A percentile compares a stretch with the other conserved stretches of the same genome.
These are phyloP conservation scores for Tachypleus tridentatus DNA, from an alignment of 1,140 invertebrate species.

Conservation along the genomic window DNA sequence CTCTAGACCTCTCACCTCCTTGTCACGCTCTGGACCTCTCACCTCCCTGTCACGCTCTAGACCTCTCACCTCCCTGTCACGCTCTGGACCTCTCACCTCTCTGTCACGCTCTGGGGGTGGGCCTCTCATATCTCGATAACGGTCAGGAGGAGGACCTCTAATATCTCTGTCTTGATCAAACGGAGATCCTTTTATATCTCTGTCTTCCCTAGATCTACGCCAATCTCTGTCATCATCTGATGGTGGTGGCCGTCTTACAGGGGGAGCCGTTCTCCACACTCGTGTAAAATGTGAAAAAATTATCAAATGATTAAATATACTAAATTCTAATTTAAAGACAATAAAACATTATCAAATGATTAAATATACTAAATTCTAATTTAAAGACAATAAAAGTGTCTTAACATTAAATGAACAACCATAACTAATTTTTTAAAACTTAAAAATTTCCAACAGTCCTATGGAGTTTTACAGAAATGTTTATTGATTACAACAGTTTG, in stretches of 20 bases:
- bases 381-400: too few relatives aligned
- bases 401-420: too few relatives aligned
- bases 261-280: neutral
- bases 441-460: too few relatives aligned
- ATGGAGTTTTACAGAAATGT: too few relatives aligned
- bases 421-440: too few relatives aligned
- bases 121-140: neutral
- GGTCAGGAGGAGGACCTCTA: neutral
- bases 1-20: conserved; percentile 5
- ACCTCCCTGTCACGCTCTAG: neutral
- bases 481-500: too few relatives aligned
- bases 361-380: too few relatives aligned
- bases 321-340: too few relatives aligned
- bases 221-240: neutral
- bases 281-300: too few relatives aligned
- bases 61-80: neutral
- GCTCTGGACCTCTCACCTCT: neutral
- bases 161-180: neutral
- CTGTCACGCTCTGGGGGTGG: neutral
- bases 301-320: too few relatives aligned
- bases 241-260: neutral
- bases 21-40: neutral
- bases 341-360: too few relatives aligned
- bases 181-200: too few relatives aligned
- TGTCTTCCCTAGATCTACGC: neutral